A percentile compares a stretch with the other conserved stretches of the same genome.
Conservation (phyloP, 2,888 invertebrate genomes). For the Drosophila buzzatii region DNA sequence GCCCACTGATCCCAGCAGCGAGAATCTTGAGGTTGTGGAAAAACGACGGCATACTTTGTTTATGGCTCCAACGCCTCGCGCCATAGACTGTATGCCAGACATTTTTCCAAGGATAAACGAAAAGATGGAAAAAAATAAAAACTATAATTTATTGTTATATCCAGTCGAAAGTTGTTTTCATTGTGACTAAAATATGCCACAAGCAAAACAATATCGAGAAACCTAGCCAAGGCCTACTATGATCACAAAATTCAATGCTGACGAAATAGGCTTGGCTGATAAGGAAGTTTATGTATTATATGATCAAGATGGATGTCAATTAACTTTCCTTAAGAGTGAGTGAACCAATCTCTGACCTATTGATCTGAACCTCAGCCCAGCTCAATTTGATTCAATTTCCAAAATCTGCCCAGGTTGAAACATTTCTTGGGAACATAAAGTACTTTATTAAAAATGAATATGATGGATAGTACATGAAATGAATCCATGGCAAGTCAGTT, state of each 20-base stretch:
- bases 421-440: too few relatives aligned
- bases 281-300: too few relatives aligned
- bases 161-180: neutral
- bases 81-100: neutral
- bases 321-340: too few relatives aligned
- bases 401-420: too few relatives aligned
- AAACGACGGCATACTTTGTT: neutral
- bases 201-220: too few relatives aligned
- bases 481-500: too few relatives aligned
- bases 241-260: neutral
- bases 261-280: too few relatives aligned
- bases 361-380: too few relatives aligned
- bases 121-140: conserved; percentile 4
- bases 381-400: too few relatives aligned
- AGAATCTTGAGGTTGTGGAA: neutral
- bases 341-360: too few relatives aligned
- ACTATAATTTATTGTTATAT: neutral
- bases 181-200: neutral
- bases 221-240: neutral
- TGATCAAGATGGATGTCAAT: neutral
- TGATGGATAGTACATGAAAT: too few relatives aligned
- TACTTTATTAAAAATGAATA: too few relatives aligned
- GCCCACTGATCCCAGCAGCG: neutral
- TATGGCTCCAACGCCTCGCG: neutral
- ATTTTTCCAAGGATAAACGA: neutral